Percentiles rank a stretch among this genome's conserved stretches.
These are phyloP conservation scores for Ibidorhyncha struthersii DNA, from an alignment of 2,113 vertebrate genomes.

Conservation along the genomic window DNA sequence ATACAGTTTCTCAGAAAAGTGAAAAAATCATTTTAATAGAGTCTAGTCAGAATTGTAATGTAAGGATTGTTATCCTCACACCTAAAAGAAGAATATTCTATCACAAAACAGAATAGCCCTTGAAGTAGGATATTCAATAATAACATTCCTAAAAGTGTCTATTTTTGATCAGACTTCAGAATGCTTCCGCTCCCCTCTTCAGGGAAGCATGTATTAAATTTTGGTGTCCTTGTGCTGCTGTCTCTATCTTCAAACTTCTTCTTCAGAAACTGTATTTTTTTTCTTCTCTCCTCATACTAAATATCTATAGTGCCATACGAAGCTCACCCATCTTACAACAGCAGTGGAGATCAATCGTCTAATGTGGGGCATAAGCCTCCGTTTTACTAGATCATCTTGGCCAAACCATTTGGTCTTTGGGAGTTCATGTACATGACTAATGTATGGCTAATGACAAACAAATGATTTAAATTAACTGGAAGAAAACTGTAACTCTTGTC, in stretches of 20 bases:
- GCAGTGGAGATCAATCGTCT: background rate
- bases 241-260: background rate
- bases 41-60: constrained; percentile 59
- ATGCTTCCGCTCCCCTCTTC: background rate
- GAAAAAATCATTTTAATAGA: constrained; percentile 65
- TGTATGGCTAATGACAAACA: background rate
- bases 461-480: background rate
- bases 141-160: constrained; percentile 45
- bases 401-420: background rate
- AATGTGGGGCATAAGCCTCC: background rate
- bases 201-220: background rate
- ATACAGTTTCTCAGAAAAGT: constrained; percentile 64
- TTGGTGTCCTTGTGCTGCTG: background rate
- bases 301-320: background rate
- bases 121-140: constrained; percentile 34
- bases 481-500: background rate
- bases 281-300: background rate
- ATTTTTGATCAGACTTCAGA: constrained; percentile 49
- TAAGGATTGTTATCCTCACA: constrained; percentile 47
- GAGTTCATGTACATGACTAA: background rate
- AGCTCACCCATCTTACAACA: background rate
- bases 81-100: constrained; percentile 53
- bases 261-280: background rate
- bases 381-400: background rate
- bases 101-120: constrained; percentile 34